Base-by-base conservation (phyloP, 2,113 vertebrate species). In the Coturnix japonica region DNA sequence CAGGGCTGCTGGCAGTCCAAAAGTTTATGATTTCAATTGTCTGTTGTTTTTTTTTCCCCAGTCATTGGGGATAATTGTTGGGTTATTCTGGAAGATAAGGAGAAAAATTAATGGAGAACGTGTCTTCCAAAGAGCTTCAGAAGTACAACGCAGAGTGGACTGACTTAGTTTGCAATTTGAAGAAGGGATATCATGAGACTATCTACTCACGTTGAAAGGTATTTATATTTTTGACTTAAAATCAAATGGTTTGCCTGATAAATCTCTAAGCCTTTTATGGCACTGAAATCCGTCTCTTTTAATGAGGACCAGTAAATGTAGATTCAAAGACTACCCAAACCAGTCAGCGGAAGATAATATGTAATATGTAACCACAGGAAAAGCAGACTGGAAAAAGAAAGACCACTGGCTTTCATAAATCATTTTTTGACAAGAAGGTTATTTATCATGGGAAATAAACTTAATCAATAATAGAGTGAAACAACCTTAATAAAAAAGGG, bases 381-480 rank as follows among this genome's bases (percentile, higher is more conserved):
- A 96, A 95, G 87, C 95, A 94, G 95, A 96, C 95, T 96, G 84
- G 91, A 89, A 87, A 86, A 87, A 91, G 86, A 94, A 70, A 89
- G 92, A 95, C 89, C 94, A 89, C 75, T 85, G 72, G 85, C 87
- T 94, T 95, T 96, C 96, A 96, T 96, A 95, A 96, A 95, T 96
- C 94, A 95, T 96, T 92, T 96, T 96, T 95, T 96, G 95, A 96
- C 95, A 96, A 91, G 89, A 96, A 89, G 72, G 92, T 93, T 95
- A 96, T 96, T 96, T 96, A 96, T 95, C 96, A 91, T 93, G 96
- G 95, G 95, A 95, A 96, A 96, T 96, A 96, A 96, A 94, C 90
- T 95, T 96, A 96, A 96, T 96, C 95, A 96, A 96, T 96, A 96
- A 94, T 85, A 90, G 93, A 96, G 90, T 93, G 96, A 95, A 96